Percentiles rank a stretch among this genome's conserved stretches.
Conservation (phyloP, 2,888 invertebrate genomes). For the Tiliacea citrago region DNA sequence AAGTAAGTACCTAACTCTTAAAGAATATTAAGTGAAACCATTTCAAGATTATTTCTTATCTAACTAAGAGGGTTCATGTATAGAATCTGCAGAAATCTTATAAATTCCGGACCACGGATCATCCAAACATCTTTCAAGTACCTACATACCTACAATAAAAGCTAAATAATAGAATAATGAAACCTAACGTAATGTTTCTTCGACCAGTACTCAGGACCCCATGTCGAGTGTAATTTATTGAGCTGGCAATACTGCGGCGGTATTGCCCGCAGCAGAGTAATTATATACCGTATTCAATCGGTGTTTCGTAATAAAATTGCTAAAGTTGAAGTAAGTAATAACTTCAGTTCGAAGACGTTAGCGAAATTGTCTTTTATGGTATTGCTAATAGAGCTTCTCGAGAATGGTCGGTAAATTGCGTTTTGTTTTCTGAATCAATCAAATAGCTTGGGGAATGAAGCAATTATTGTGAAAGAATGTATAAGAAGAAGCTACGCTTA, state of each 20-base stretch:
- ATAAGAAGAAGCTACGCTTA: neutral
- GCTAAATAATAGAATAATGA: slow-evolving; percentile 21
- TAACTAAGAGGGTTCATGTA: no score
- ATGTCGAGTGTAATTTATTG: slow-evolving; percentile 62
- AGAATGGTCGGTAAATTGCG: slow-evolving; percentile 2
- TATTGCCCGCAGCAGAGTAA: slow-evolving; percentile 55
- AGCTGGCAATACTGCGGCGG: slow-evolving; percentile 37
- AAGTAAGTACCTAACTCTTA: no score
- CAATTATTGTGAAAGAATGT: neutral
- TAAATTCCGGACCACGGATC: slow-evolving; percentile 17
- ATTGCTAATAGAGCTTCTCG: neutral
- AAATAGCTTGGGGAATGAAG: neutral
- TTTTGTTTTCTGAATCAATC: slow-evolving; percentile 2
- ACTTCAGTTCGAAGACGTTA: slow-evolving; percentile 16
- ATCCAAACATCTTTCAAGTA: slow-evolving; percentile 7
- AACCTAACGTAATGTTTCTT: slow-evolving; percentile 45
- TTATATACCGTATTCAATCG: slow-evolving; percentile 47
- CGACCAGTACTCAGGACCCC: slow-evolving; percentile 52
- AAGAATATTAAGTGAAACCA: no score
- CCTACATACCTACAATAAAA: slow-evolving; percentile 20
- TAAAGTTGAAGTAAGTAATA: slow-evolving; percentile 34
- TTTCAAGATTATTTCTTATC: no score
- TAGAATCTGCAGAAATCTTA: neutral
- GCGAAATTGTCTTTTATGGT: slow-evolving; percentile 26
- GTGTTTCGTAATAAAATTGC: slow-evolving; percentile 52